These are phyloP conservation scores for Phataginus tetradactyla DNA, from an alignment of 2,797 vertebrate genomes.

Conservation along the genomic window DNA sequence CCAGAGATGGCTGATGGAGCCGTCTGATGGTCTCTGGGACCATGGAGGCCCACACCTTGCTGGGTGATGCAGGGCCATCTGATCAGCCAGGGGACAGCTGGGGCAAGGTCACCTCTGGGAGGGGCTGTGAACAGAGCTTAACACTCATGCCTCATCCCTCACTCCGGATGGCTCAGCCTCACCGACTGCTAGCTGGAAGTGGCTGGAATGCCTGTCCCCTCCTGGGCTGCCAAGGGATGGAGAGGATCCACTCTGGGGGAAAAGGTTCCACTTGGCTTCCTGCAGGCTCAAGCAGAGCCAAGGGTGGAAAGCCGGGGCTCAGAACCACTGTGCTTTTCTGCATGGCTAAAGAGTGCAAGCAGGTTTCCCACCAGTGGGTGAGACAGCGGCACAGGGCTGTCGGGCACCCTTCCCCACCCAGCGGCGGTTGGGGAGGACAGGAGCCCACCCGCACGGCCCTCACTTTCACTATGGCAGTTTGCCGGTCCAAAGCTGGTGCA, in stretches of 20 bases:
- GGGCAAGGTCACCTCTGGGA: neutral
- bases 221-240: neutral
- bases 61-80: neutral
- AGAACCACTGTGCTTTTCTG: neutral
- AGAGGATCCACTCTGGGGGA: neutral
- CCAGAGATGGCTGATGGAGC: neutral
- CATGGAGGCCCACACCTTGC: neutral
- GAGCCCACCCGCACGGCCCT: too few species aligned
- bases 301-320: neutral
- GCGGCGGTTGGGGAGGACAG: neutral
- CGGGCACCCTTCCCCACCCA: neutral
- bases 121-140: neutral
- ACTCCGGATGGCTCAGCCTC: neutral
- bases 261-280: neutral
- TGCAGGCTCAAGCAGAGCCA: neutral
- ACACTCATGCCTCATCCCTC: neutral
- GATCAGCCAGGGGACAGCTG: neutral
- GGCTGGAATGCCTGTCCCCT: neutral
- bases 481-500: neutral
- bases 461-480: accelerated
- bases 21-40: neutral
- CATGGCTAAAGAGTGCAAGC: neutral
- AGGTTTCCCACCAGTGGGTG: neutral
- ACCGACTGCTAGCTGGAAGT: neutral
- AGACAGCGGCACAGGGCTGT: neutral